Base-by-base conservation (phyloP, 2,888 invertebrate species). In the Rotaria socialis region DNA sequence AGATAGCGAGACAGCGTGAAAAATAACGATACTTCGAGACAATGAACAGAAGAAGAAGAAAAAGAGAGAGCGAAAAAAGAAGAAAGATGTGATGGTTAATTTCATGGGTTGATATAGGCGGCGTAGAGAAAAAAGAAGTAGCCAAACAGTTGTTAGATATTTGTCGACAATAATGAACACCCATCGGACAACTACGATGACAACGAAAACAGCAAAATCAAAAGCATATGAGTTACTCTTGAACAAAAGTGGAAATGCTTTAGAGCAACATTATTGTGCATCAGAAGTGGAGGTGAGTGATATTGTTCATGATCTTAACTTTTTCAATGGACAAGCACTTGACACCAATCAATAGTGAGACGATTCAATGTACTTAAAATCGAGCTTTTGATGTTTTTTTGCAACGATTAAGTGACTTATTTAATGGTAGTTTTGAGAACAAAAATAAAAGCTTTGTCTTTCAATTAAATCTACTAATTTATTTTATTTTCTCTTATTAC, bases 1-100 rank as follows among this genome's bases (percentile, higher is more conserved):
- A 67, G 67, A 67, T 67, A 67, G 35, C 16, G 67, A 67, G 67
- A 67, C 67, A 67, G 35, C 67, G 67, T 67, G 67, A 67, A 67
- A 67, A 67, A 67, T 67, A 67, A 67, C 67, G 67, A 67, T 35
- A 35, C 4, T 67, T 41, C 67, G 67, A 67, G 67, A 67, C 67
- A 67, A 67, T 67, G 67, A 67, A 67, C 67, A 67, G 67, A 41
- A 35, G 35, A 60, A 67, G 41, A 67, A 7, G 19, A 27, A 56
- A 7, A 24, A 56, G 35, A 35, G 35, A 35, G 35, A 35, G 35
- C 35, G 35, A 56, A 24, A 56, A 24, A 24, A 56, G 8, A 24
- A 56, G 56, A 67, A 41, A 67, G 67, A 35, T 67, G 67, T 19
- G 35, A 27, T 67, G 67, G 67, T 67, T 35, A 67, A 67, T 67